Base-by-base conservation (phyloP, 2,888 invertebrate genomes). In the Autographa gamma region DNA sequence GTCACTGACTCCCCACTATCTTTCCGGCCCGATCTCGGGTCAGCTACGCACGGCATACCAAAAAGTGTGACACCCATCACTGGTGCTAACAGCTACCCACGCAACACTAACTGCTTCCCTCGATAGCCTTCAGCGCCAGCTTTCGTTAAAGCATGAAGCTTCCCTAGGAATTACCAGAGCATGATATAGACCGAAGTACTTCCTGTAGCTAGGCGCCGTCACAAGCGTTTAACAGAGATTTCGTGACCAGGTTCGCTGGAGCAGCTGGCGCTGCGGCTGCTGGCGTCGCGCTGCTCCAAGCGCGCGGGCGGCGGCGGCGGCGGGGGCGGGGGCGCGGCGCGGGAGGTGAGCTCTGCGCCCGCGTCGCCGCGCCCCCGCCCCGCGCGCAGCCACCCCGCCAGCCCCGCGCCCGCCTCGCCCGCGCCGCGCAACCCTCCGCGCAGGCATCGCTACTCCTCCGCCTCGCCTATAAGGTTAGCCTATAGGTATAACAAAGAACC, bases 301-400 rank as follows among this genome's bases (percentile, higher is more conserved):
- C 76, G 93, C 8, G 86, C 86, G 58, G 71, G 81, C 13, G 65
- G 71, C 16, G 66, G 73, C 67, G 73, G 66, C 18, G 67, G 66
- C 63, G 73, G 19, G 54, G 73, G 69, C 68, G 52, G 68, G n/a
- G 79, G 77, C 56, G 82, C 76, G 61, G 88, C 86, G 63, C 89
- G 94, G 2, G 93, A 90, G 88, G 91, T 91, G 68, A 90, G 91
- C 78, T 95, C 95, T 0, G 95, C 96, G 76, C 95, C 95, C 0
- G 96, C 96, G 59, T 95, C 96, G 0, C 96, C 96, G 4, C 96
- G 98, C 97, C n/a, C 98, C 97, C 60, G 97, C 97, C 54, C 97
- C 97, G 69, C 98, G 97, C 64, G 97, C 97, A 14, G 97, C 84
- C 71, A 74, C 80, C 67, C 71, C 97, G 61, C 80, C 81, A 64